These are phyloP conservation scores for Plutella xylostella DNA, from an alignment of 2,888 invertebrate genomes.

Conservation along the genomic window DNA sequence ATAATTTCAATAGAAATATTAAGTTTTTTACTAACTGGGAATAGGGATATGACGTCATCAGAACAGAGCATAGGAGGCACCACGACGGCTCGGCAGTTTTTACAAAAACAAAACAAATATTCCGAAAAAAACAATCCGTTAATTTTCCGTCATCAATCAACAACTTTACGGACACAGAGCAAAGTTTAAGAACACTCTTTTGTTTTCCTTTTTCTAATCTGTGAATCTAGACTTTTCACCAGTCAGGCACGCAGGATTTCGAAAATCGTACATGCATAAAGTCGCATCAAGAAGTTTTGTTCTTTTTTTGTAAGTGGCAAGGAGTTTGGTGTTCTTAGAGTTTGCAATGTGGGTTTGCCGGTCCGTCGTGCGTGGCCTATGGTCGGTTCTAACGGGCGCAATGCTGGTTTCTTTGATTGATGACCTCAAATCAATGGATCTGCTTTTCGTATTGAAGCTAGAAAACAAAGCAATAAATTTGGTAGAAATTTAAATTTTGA, in stretches of 20 bases:
- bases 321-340: constrained; percentile 1
- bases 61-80: constrained; percentile 68
- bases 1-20: not conserved
- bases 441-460: constrained; percentile 25
- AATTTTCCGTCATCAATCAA: constrained; percentile 69
- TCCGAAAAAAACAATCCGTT: constrained; percentile 40
- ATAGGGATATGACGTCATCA: constrained; percentile 51
- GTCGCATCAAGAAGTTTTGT: not conserved
- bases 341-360: not conserved
- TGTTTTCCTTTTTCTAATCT: not conserved
- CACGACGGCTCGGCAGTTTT: constrained; percentile 49
- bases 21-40: not conserved
- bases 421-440: constrained; percentile 69
- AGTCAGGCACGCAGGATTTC: too few relatives aligned
- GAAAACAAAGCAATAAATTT: not conserved
- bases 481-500: constrained; percentile 12
- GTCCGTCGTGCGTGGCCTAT: constrained; percentile 47
- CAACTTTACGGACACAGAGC: constrained; percentile 25
- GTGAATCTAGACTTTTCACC: too few relatives aligned
- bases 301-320: not conserved
- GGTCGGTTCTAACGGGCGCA: constrained; percentile 63
- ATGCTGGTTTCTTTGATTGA: constrained; percentile 59
- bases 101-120: constrained; percentile 43
- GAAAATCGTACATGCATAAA: too few relatives aligned
- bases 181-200: constrained; percentile 31